Conservation (phyloP, 2,888 invertebrate species). For the Empis livida region DNA sequence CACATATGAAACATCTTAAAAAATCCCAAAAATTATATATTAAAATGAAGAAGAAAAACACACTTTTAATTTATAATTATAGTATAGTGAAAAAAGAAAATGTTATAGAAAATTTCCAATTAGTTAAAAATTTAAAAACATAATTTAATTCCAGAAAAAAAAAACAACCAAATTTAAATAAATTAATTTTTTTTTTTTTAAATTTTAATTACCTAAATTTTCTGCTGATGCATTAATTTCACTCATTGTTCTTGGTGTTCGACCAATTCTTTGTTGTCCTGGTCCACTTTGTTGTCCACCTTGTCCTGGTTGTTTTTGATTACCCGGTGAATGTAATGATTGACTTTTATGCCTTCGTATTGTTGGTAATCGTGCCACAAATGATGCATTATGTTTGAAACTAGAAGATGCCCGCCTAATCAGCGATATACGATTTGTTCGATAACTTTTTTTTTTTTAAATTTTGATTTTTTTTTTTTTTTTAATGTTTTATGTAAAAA, state of each 20-base stretch:
- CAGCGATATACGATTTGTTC: constrained; percentile 25
- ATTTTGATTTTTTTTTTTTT: constrained; percentile 3
- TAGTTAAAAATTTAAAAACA: constrained; percentile 6
- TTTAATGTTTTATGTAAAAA: not conserved
- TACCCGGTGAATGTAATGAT: constrained; percentile 58
- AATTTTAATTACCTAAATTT: constrained; percentile 48
- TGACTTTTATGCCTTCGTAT: constrained; percentile 71
- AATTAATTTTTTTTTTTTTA: not conserved
- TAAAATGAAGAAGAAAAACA: constrained; percentile 6
- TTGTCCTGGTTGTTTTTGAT: constrained; percentile 10
- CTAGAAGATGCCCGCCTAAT: constrained; percentile 62
- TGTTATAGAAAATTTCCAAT: constrained; percentile 4
- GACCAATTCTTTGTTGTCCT: constrained; percentile 24
- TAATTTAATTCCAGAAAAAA: constrained; percentile 3
- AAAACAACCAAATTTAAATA: not conserved
- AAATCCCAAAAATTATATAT: not conserved
- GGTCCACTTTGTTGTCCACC: constrained; percentile 8
- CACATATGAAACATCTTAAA: too few relatives aligned
- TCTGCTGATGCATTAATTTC: constrained; percentile 63
- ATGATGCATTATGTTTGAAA: constrained; percentile 88
- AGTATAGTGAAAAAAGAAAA: not conserved
- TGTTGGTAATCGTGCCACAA: constrained; percentile 81
- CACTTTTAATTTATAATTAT: not conserved
- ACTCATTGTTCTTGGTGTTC: constrained; percentile 49
- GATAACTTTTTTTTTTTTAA: constrained; percentile 17